Evolutionary conservation across 2,797 vertebrate genomes (phyloP).

Genomic region (Alauda arvensis): DNA sequence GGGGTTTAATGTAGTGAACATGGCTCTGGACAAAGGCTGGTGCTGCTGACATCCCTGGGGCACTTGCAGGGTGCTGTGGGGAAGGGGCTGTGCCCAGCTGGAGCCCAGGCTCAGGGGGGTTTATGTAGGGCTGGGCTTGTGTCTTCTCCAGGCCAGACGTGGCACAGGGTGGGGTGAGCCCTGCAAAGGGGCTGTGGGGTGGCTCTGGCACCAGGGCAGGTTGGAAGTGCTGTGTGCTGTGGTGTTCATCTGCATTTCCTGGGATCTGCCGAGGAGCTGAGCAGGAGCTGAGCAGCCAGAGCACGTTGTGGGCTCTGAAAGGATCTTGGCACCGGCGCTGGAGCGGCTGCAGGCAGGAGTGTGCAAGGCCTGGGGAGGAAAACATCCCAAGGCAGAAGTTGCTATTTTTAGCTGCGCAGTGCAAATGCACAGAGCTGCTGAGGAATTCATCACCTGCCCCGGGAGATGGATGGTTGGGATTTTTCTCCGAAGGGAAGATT

Average conservation of each 20-base stretch:
- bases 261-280: not conserved
- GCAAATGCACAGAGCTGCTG: not conserved
- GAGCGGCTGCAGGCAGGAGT: not conserved
- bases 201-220: not conserved
- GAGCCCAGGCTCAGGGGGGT: not conserved
- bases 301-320: not conserved
- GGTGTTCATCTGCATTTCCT: not conserved
- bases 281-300: not conserved
- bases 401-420: slow-evolving; percentile 19
- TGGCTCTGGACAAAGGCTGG: not conserved
- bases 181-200: accelerated
- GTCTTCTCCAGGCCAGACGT: not conserved
- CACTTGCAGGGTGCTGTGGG: accelerated
- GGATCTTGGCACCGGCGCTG: not conserved
- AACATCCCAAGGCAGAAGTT: not conserved
- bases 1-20: not conserved
- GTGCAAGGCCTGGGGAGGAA: not conserved
- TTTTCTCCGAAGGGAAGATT: not conserved
- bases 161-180: not conserved
- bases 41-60: not conserved
- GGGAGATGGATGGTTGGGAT: not conserved
- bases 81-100: not conserved
- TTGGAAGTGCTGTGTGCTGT: not conserved
- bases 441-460: slow-evolving; percentile 6
- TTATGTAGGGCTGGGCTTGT: not conserved